Evolutionary conservation across 2,888 invertebrate genomes (phyloP).

Genomic region (Aleiodes testaceus): DNA sequence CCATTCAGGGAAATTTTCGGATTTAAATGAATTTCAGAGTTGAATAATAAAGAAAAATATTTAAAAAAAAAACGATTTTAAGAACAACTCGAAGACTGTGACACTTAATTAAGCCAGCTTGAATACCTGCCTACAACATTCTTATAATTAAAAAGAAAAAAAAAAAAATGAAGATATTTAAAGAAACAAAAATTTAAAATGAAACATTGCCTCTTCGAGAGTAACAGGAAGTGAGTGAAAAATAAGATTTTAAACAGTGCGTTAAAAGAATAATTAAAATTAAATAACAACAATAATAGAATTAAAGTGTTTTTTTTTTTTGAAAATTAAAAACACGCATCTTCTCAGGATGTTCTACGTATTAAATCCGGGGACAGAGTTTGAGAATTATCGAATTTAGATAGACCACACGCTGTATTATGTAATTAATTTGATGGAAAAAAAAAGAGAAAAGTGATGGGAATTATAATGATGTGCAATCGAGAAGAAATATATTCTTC

Average conservation of each 20-base stretch:
- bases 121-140: conserved; percentile 69
- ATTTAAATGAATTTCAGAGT: neutral
- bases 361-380: conserved; percentile 19
- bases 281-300: conserved; percentile 28
- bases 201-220: conserved; percentile 33
- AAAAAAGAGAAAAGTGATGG: neutral
- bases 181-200: neutral
- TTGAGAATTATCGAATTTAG: neutral
- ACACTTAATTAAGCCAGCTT: conserved; percentile 71
- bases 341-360: conserved; percentile 35
- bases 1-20: neutral
- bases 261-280: conserved; percentile 23
- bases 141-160: conserved; percentile 39
- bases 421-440: conserved; percentile 10
- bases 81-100: conserved; percentile 66
- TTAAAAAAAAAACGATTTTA: conserved; percentile 47
- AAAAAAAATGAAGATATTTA: conserved; percentile 6
- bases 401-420: conserved; percentile 8
- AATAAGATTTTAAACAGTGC: conserved; percentile 23
- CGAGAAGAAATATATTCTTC: conserved; percentile 12
- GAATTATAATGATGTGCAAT: conserved; percentile 22
- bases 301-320: conserved; percentile 31
- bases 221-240: conserved; percentile 22
- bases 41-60: conserved; percentile 51
- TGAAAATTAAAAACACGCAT: conserved; percentile 29